phyloP scores from a whole-genome alignment of 2,797 vertebrate species.

The Petrocephalus sullivani region DNA sequence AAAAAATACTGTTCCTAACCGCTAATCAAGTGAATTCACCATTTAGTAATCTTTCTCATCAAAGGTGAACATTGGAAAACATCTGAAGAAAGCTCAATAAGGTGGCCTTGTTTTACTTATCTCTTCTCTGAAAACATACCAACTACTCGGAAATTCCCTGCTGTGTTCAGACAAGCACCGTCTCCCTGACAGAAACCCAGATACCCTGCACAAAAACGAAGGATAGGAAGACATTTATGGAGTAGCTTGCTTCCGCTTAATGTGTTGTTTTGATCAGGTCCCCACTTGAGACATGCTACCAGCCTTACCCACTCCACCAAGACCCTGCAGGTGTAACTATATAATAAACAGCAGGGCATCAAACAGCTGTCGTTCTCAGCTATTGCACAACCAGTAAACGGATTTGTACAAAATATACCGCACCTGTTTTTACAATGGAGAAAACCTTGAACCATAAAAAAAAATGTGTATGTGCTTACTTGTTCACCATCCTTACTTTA shows the following conservation, averaged over 20 bases:
- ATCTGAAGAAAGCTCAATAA: neutral
- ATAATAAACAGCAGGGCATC: neutral
- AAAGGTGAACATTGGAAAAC: neutral
- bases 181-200: neutral
- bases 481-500: neutral
- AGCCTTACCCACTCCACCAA: neutral
- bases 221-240: neutral
- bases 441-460: neutral
- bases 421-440: neutral
- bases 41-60: neutral
- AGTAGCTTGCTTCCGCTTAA: neutral
- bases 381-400: neutral
- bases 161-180: neutral
- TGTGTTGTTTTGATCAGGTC: neutral
- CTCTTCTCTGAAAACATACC: neutral
- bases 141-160: neutral
- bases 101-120: neutral
- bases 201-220: neutral
- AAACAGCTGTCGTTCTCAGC: neutral
- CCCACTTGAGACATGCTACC: neutral
- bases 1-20: neutral
- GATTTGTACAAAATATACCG: neutral
- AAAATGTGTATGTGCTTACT: neutral
- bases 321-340: neutral
- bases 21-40: neutral